Conservation (phyloP, 2,797 vertebrate species). For the Chrysocyon brachyurus region DNA sequence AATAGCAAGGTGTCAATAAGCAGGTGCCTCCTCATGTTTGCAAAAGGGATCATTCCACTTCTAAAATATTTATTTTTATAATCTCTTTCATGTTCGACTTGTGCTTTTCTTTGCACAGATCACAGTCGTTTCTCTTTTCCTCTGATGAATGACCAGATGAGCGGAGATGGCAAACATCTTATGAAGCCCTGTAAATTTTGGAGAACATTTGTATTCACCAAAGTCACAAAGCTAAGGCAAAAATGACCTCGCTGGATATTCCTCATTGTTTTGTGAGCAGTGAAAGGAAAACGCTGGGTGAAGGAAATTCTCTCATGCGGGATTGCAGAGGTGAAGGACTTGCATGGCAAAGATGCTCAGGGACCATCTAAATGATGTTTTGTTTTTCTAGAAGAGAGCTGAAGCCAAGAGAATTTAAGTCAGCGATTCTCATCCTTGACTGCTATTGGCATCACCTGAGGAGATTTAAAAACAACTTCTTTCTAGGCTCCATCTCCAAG, state of each 20-base stretch:
- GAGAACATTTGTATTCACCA: neutral
- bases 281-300: neutral
- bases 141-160: neutral
- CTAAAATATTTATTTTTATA: slow-evolving; percentile 37
- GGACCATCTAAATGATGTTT: neutral
- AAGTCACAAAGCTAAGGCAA: neutral
- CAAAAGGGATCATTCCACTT: neutral
- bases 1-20: slow-evolving; percentile 31
- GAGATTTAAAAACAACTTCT: neutral
- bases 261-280: neutral
- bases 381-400: neutral
- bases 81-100: neutral
- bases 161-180: neutral
- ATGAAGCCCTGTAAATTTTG: neutral
- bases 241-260: neutral
- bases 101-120: neutral
- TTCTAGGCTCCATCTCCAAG: neutral
- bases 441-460: neutral
- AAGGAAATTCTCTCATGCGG: neutral
- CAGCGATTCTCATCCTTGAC: neutral
- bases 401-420: slow-evolving; percentile 1
- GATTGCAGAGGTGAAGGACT: neutral
- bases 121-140: neutral
- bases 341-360: neutral
- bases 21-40: slow-evolving; percentile 49